phyloP scores from a whole-genome alignment of 1,140 invertebrate species.

The Danaus plexippus region DNA sequence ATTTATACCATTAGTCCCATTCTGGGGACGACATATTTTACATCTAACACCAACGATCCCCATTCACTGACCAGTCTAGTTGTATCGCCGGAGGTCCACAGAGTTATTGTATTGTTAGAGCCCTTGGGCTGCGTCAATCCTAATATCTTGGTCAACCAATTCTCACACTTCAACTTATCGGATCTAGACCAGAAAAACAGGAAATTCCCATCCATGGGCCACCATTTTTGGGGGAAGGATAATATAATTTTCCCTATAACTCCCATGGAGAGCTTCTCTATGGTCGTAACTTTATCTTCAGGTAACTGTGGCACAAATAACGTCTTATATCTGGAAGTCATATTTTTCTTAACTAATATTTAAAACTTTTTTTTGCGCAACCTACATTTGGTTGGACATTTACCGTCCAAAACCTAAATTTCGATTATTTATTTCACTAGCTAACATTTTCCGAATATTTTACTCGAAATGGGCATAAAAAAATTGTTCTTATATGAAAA shows the following conservation, averaged over 20 bases:
- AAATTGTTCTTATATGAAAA: too few relatives aligned
- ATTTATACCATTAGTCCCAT: too few relatives aligned
- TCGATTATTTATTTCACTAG: too few relatives aligned
- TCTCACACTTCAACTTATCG: conserved; percentile 10
- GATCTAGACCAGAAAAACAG: conserved; percentile 21
- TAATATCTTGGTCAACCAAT: conserved; percentile 8
- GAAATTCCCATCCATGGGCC: conserved; percentile 12
- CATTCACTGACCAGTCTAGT: conserved; percentile 8
- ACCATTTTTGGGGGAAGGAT: conserved; percentile 22
- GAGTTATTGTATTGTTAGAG: conserved; percentile 10
- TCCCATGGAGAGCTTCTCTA: conserved; percentile 29
- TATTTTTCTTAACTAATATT: too few relatives aligned
- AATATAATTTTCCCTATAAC: conserved; percentile 35
- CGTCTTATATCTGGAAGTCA: conserved; percentile 20
- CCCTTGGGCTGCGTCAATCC: neutral
- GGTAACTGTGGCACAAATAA: conserved; percentile 31
- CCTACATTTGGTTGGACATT: too few relatives aligned
- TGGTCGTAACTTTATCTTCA: conserved; percentile 21
- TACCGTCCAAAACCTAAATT: too few relatives aligned
- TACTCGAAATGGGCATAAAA: too few relatives aligned
- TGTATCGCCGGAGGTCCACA: conserved; percentile 14
- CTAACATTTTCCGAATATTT: too few relatives aligned
- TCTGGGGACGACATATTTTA: too few relatives aligned
- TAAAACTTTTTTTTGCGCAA: too few relatives aligned
- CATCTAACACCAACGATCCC: neutral